Base-by-base conservation (phyloP, 2,113 vertebrate genomes). In the Chunga burmeisteri region DNA sequence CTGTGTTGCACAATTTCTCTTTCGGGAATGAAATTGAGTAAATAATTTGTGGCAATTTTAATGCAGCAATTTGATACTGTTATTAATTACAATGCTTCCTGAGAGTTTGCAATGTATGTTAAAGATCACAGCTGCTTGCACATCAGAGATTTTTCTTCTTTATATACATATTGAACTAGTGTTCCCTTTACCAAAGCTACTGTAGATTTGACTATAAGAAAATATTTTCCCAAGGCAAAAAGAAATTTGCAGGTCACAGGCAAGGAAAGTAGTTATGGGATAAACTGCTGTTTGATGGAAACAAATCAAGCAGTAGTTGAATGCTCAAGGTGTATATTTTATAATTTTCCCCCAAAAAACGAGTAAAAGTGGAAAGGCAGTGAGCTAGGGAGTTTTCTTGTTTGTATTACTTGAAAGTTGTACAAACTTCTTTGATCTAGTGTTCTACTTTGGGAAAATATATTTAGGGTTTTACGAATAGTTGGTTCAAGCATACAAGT, bases 281-380 rank as follows among this genome's bases (percentile, higher is more conserved):
- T 79, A 26, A 68, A n/a, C 6, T 87, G 27, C 5, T 70, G 4
- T 82, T 92, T 75, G 21, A 55, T 56, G 20, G 66, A 59, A 86
- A 68, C 5, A 47, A 68, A 89, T 70, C 23, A 58, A 49, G 10
- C 6, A 70, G 34, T 36, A 73, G 23, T 58, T 46, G 30, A 73
- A 68, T 40, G 17, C 10, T 80, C 30, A 40, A 63, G 27, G 27
- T 44, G 8, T 65, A 7, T 86, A 5, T 68, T 88, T 88, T 77
- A 4, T 88, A 65, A n/a, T 4, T 58, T 72, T 30, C 8, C 10
- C 30, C 2, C 1, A 38, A 53, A 36, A 70, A 10, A 0, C 11
- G 38, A 38, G 38, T 38, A 50, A 50, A 79, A 74, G 42, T 44
- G 21, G 22, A 62, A 90, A 65, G 21, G 16, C 16, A 47, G 7